These are phyloP conservation scores for Amniataba percoides DNA, from an alignment of 2,797 vertebrate species.

Conservation along the genomic window DNA sequence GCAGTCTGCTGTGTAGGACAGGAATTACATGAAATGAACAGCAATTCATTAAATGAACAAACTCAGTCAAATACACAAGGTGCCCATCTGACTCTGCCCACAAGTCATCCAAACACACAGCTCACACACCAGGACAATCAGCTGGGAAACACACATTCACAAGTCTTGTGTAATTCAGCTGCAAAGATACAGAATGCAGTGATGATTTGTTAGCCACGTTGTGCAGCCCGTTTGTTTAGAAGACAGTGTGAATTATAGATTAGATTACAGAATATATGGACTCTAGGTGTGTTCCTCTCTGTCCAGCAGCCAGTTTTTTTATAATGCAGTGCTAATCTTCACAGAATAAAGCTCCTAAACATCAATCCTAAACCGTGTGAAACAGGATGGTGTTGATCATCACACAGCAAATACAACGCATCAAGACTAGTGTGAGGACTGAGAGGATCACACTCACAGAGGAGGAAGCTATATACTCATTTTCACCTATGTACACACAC, in stretches of 20 bases:
- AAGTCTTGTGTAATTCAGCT: background rate
- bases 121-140: slow-evolving; percentile 25
- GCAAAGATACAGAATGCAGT: background rate
- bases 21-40: background rate
- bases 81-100: background rate
- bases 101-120: slow-evolving; percentile 19
- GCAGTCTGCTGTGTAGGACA: background rate
- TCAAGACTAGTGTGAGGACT: slow-evolving; percentile 15
- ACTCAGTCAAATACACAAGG: slow-evolving; percentile 10
- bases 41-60: background rate
- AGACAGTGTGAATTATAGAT: background rate
- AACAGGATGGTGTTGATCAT: slow-evolving; percentile 10
- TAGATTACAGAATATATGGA: background rate
- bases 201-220: background rate
- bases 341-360: slow-evolving; percentile 23
- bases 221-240: slow-evolving; percentile 3
- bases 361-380: slow-evolving; percentile 12
- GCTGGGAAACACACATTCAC: slow-evolving; percentile 3
- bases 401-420: background rate
- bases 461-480: background rate
- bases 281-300: slow-evolving; percentile 16
- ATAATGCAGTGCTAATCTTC: background rate
- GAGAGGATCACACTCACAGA: slow-evolving; percentile 11
- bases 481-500: background rate
- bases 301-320: background rate